Evolutionary conservation across 92 coral and sea anemone genomes (phyloP).

Genomic region (Diadumene lineata): DNA sequence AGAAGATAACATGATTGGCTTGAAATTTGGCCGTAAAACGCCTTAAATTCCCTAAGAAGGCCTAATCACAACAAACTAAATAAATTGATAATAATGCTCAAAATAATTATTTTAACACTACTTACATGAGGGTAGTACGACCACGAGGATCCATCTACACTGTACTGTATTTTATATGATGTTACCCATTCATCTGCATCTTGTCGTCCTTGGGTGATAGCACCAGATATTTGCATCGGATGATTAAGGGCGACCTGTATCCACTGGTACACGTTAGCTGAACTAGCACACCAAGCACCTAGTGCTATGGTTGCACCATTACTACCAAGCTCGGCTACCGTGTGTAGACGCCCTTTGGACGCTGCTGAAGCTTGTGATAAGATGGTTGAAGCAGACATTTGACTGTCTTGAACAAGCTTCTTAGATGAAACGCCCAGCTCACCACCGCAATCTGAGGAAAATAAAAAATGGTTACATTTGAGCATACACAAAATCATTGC

Average conservation of each 20-base stretch:
- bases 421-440: slow-evolving; percentile 47
- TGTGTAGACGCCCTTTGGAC: slow-evolving; percentile 53
- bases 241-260: slow-evolving; percentile 49
- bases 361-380: slow-evolving; percentile 21
- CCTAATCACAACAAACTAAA: too few relatives aligned
- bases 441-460: slow-evolving; percentile 52
- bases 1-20: too few relatives aligned
- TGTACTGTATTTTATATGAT: slow-evolving; percentile 58
- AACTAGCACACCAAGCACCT: slow-evolving; percentile 71
- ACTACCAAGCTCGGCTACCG: neutral
- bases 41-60: too few relatives aligned
- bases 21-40: too few relatives aligned
- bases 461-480: neutral
- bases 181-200: slow-evolving; percentile 68
- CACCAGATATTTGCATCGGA: slow-evolving; percentile 55
- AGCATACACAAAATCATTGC: too few relatives aligned
- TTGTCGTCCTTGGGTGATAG: slow-evolving; percentile 75
- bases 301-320: slow-evolving; percentile 13
- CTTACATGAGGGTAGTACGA: slow-evolving; percentile 53
- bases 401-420: slow-evolving; percentile 34
- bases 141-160: slow-evolving; percentile 64
- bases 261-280: slow-evolving; percentile 49
- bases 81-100: too few relatives aligned
- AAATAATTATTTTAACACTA: neutral
- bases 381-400: slow-evolving; percentile 63